phyloP scores from a whole-genome alignment of 2,888 invertebrate genomes.

The Polydrusus pterygomalis region DNA sequence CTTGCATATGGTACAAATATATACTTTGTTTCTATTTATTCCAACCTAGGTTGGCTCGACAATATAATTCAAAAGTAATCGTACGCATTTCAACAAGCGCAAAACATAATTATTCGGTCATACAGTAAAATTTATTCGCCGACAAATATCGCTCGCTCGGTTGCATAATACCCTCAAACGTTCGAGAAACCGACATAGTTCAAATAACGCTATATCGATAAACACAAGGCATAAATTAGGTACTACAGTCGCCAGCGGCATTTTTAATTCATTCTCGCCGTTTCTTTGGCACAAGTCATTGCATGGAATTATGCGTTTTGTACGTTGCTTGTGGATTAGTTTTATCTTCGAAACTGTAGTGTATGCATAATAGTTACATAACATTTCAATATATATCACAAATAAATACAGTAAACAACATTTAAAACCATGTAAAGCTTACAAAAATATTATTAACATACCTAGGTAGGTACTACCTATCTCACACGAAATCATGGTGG shows the following conservation, averaged over 20 bases:
- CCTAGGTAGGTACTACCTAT: no score
- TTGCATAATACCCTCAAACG: slow-evolving; percentile 28
- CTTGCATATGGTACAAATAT: no score
- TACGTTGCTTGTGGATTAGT: not conserved
- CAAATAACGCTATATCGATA: slow-evolving; percentile 29
- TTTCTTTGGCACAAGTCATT: not conserved
- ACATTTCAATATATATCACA: no score
- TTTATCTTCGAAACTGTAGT: not conserved
- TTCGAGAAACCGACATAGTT: slow-evolving; percentile 30
- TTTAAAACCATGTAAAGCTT: no score
- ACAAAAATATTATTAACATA: no score
- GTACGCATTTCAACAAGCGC: not conserved
- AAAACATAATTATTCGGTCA: slow-evolving; percentile 18
- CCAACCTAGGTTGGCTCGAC: no score
- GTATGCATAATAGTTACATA: no score
- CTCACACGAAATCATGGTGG: no score
- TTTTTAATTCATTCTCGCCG: slow-evolving; percentile 14
- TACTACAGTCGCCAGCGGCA: not conserved
- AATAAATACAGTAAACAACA: no score
- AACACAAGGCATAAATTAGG: slow-evolving; percentile 24
- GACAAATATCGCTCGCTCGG: slow-evolving; percentile 14
- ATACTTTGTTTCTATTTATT: no score
- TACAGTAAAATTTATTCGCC: slow-evolving; percentile 14
- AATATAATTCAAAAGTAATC: no score
- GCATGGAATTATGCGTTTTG: not conserved